A percentile compares a stretch with the other conserved stretches of the same genome.
Conservation (phyloP, 2,888 invertebrate species). For the Pocota personata region DNA sequence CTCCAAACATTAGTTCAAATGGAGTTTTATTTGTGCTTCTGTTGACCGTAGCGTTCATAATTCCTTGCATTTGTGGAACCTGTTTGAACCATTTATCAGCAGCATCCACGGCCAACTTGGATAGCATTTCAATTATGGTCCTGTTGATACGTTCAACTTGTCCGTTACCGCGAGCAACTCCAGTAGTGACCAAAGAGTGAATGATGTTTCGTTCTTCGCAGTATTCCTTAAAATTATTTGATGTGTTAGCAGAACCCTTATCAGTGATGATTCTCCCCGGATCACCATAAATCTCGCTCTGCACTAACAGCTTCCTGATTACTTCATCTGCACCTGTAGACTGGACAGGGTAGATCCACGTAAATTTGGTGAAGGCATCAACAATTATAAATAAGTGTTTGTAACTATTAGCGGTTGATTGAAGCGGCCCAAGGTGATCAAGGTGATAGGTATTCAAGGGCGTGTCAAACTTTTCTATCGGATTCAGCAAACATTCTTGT, state of each 20-base stretch:
- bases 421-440: constrained; percentile 79
- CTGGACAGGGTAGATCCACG: too few species aligned
- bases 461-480: constrained; percentile 78
- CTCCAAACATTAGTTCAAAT: too few species aligned
- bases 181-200: constrained; percentile 11
- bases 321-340: constrained; percentile 4
- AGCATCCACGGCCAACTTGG: constrained; percentile 44
- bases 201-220: background rate
- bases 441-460: constrained; percentile 77
- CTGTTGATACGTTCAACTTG: constrained; percentile 24
- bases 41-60: constrained; percentile 63
- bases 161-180: constrained; percentile 23
- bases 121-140: constrained; percentile 1
- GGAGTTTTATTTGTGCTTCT: constrained; percentile 70
- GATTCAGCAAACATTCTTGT: constrained; percentile 74
- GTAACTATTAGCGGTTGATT: constrained; percentile 65
- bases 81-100: constrained; percentile 75
- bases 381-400: constrained; percentile 38
- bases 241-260: constrained; percentile 18
- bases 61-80: constrained; percentile 69
- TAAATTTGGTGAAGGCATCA: constrained; percentile 36
- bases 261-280: constrained; percentile 26
- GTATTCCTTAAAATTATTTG: constrained; percentile 16
- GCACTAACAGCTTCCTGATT: too few species aligned
- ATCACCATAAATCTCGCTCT: constrained; percentile 13